Percentiles rank a stretch among this genome's conserved stretches.
phyloP scores from a whole-genome alignment of 2,888 invertebrate species.

The Brachycybe producta region DNA sequence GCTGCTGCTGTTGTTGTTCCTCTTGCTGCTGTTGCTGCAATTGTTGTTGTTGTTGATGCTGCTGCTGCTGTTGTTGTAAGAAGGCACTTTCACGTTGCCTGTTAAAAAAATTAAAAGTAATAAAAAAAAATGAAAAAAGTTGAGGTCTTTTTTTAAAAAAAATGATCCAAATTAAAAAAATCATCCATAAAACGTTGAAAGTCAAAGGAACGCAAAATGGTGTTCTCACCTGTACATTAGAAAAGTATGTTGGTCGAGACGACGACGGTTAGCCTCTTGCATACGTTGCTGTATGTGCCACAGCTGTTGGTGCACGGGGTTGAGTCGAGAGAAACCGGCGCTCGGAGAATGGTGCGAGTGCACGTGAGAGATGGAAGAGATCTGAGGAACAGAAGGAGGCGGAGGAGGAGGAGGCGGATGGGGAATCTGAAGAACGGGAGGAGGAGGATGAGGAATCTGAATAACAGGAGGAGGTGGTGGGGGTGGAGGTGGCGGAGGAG shows the following conservation, averaged over 20 bases:
- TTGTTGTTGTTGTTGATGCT: slow-evolving; percentile 59
- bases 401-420: no score
- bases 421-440: no score
- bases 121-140: no score
- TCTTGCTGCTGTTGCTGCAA: slow-evolving; percentile 48
- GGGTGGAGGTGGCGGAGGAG: neutral
- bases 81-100: slow-evolving; percentile 21
- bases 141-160: no score
- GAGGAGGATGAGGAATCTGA: neutral
- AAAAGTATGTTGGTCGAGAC: slow-evolving; percentile 24
- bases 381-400: slow-evolving; percentile 19
- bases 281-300: slow-evolving; percentile 61
- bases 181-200: no score
- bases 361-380: slow-evolving; percentile 16
- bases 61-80: slow-evolving; percentile 26
- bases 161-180: no score
- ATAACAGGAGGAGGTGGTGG: slow-evolving; percentile 4
- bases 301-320: slow-evolving; percentile 57
- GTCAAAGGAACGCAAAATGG: slow-evolving; percentile 1
- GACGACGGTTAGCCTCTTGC: slow-evolving; percentile 45
- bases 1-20: slow-evolving; percentile 31
- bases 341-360: slow-evolving; percentile 11
- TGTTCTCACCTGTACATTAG: slow-evolving; percentile 22
- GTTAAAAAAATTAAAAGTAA: no score
- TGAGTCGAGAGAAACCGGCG: slow-evolving; percentile 40